A percentile compares a stretch with the other conserved stretches of the same genome.
phyloP scores from a whole-genome alignment of 2,797 vertebrate species.

The Numenius phaeopus region DNA sequence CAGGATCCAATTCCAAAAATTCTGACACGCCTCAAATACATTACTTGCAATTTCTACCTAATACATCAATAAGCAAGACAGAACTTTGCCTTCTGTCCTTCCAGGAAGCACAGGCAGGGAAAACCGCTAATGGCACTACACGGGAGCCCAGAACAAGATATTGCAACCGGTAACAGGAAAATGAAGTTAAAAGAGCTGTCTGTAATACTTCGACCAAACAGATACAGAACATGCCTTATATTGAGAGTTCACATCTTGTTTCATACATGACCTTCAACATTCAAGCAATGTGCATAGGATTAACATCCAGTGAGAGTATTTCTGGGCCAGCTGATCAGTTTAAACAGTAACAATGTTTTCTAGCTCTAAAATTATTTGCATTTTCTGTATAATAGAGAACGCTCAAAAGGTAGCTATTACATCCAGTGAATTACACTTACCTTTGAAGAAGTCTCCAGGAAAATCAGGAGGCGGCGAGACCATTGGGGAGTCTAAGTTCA shows the following conservation, averaged over 20 bases:
- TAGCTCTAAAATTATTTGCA: not conserved
- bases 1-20: not conserved
- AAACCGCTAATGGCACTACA: not conserved
- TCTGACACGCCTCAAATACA: not conserved
- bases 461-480: conserved; percentile 92
- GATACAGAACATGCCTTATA: not conserved
- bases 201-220: not conserved
- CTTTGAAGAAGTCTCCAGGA: conserved; percentile 98
- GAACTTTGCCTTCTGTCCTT: not conserved
- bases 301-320: not conserved
- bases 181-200: not conserved
- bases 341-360: not conserved
- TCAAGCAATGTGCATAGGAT: rapidly evolving
- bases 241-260: not conserved
- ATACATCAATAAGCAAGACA: not conserved
- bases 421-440: conserved; percentile 68
- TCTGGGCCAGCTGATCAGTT: not conserved
- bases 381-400: not conserved
- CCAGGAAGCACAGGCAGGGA: not conserved
- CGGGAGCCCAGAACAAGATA: not conserved
- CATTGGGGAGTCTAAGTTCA: conserved; percentile 92
- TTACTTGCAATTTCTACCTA: not conserved
- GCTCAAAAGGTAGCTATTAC: not conserved
- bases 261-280: not conserved
- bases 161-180: not conserved